phyloP scores from a whole-genome alignment of 53 echinoderm and acorn worm species.

The Echinarachnius parma region DNA sequence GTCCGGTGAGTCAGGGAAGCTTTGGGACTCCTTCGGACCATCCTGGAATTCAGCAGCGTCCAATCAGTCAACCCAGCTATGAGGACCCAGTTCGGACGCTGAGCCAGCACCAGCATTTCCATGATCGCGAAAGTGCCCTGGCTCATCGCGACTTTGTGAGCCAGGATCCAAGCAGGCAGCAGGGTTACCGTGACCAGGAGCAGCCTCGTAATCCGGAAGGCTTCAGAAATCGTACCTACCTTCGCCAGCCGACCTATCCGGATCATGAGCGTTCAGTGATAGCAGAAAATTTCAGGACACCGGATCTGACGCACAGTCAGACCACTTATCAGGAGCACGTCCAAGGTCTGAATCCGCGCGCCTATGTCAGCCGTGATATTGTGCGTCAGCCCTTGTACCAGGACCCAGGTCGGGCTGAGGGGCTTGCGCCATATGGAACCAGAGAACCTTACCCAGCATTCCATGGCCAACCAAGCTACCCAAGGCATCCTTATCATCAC shows the following conservation, averaged over 20 bases:
- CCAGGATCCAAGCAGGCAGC: background rate
- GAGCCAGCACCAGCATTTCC: slow-evolving; percentile 15
- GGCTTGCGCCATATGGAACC: slow-evolving; percentile 8
- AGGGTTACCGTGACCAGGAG: slow-evolving; percentile 25
- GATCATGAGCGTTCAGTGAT: slow-evolving; percentile 8
- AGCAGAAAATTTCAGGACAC: slow-evolving; percentile 9
- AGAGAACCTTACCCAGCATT: background rate
- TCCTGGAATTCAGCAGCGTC: slow-evolving; percentile 9
- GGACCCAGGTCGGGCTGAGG: slow-evolving; percentile 1
- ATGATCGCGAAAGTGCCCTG: background rate
- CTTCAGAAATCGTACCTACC: slow-evolving; percentile 6
- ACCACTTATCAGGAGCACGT: too few relatives aligned
- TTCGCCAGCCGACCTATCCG: slow-evolving; percentile 14
- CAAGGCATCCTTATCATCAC: slow-evolving; percentile 17
- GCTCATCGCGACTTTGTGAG: slow-evolving; percentile 20
- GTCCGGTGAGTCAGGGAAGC: background rate
- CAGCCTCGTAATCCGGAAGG: slow-evolving; percentile 6
- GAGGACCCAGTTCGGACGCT: slow-evolving; percentile 8
- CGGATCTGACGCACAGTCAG: slow-evolving; percentile 19
- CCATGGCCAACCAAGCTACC: slow-evolving; percentile 13
- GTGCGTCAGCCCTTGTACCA: slow-evolving; percentile 13
- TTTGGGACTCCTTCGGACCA: slow-evolving; percentile 9
- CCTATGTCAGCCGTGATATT: slow-evolving; percentile 18
- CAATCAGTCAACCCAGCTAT: slow-evolving; percentile 6
- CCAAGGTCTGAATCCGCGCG: background rate